Base-by-base conservation (phyloP, 2,888 invertebrate genomes). In the Deilephila porcellus region DNA sequence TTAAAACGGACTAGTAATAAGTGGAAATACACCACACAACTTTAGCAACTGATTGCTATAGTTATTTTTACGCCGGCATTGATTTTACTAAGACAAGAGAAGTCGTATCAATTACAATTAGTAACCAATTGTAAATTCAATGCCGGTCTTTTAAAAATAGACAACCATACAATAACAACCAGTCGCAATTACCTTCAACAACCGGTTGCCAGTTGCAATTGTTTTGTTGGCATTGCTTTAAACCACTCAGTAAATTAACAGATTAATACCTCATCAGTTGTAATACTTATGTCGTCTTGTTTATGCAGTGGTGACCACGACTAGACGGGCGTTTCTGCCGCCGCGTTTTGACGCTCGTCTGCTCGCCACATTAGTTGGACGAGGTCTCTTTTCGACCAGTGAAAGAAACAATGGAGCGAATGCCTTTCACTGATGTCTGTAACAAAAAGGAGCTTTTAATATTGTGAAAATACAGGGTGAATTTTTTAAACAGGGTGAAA, bases 401-500 rank as follows among this genome's bases (percentile, higher is more conserved):
- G 91, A 98, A 98, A 56, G 97, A 97, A 37, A 98, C 98, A 83
- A 98, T 98, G 70, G 97, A 97, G 75, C 97, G 96, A 80, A 98
- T 97, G 4, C 97, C 97, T 93, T 97, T 97, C 74, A 98, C 97
- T 70, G 97, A 98, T 71, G 97, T 97, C 97, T 98, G 96, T 79
- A 96, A 96, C 83, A 84, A 81, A 84, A 83, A 83, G 79, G 75
- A 53, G n/a, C n/a, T n/a, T n/a, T n/a, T n/a, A n/a, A n/a, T n/a
- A n/a, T n/a, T n/a, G n/a, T n/a, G n/a, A n/a, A n/a, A n/a, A n/a
- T n/a, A n/a, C n/a, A n/a, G n/a, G n/a, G n/a, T n/a, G n/a, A n/a
- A n/a, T n/a, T n/a, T n/a, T n/a, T n/a, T n/a, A n/a, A n/a, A n/a
- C n/a, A n/a, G n/a, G n/a, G n/a, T n/a, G n/a, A n/a, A n/a, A n/a